A percentile compares a stretch with the other conserved stretches of the same genome.
Conservation (phyloP, 2,797 vertebrate genomes). For the Coregonus suidteri region DNA sequence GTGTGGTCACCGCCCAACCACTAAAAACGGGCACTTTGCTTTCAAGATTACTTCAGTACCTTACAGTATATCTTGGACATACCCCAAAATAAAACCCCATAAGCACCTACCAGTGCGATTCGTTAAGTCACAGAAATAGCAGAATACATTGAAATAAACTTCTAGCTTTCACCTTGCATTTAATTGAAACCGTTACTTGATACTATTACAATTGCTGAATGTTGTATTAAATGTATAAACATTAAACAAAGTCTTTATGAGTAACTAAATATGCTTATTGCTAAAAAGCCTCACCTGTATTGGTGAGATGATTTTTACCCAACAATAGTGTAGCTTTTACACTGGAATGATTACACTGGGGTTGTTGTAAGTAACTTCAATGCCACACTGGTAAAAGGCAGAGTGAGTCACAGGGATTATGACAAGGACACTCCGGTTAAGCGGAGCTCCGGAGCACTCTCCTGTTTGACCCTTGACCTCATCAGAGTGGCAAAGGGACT, state of each 20-base stretch:
- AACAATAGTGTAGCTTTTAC: background rate
- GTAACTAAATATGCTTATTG: background rate
- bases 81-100: background rate
- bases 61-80: background rate
- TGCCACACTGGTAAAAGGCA: background rate
- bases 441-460: background rate
- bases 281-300: constrained; percentile 3
- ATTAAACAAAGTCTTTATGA: background rate
- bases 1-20: background rate
- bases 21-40: constrained; percentile 37
- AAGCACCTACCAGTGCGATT: background rate
- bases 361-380: background rate
- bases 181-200: background rate
- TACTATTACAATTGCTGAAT: background rate
- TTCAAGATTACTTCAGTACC: constrained; percentile 11
- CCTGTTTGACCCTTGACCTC: background rate
- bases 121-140: background rate
- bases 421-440: background rate
- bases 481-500: background rate
- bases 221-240: background rate
- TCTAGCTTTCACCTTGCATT: background rate
- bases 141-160: background rate
- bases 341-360: background rate
- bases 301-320: background rate
- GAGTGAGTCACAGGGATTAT: background rate